Base-by-base conservation (phyloP, 2,888 invertebrate species). In the Himalopsyche japonica region DNA sequence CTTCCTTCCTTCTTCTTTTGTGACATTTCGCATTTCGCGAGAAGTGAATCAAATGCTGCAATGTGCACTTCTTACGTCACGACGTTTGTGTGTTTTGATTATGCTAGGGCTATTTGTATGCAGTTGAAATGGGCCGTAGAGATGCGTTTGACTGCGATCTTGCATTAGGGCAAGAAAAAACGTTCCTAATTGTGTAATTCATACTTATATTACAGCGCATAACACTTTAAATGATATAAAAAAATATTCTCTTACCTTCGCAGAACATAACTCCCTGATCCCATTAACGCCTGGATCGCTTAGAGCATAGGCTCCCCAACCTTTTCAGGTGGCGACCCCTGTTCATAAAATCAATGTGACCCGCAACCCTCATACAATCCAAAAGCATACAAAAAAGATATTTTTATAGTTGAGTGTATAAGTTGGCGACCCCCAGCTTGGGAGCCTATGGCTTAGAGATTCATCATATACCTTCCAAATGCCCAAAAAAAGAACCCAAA, bases 1-100 rank as follows among this genome's bases (percentile, higher is more conserved):
- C 83, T 86, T 86, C 86, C 86, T 86, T 86, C 86, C 83, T 83
- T 34, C 76, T 79, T 47, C 49, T 49, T 34, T 76, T 76, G 81
- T 79, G 82, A 82, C 79, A 82, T 70, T 82, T 82, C 82, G 82
- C 79, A 27, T 30, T 57, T 10, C 43, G 20, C 3, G 1, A 20
- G 24, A 15, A 20, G n/a, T 1, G 57, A n/a, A 57, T 57, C 57
- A 57, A 57, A 57, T 57, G 20, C 57, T 6, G 57, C 57, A 57
- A 57, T 20, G 1, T 57, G 57, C 10, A 57, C 1, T 20, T 20
- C 24, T 24, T 15, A 20, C 6, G 20, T 10, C 20, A 10, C 3
- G 57, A 10, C 20, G 20, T 20, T 57, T 57, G 1, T 24, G 57
- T 6, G 24, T 57, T 57, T 57, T 57, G 57, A 57, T 57, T 57